Conservation (phyloP, 2,797 vertebrate genomes). For the Microhierax caerulescens region DNA sequence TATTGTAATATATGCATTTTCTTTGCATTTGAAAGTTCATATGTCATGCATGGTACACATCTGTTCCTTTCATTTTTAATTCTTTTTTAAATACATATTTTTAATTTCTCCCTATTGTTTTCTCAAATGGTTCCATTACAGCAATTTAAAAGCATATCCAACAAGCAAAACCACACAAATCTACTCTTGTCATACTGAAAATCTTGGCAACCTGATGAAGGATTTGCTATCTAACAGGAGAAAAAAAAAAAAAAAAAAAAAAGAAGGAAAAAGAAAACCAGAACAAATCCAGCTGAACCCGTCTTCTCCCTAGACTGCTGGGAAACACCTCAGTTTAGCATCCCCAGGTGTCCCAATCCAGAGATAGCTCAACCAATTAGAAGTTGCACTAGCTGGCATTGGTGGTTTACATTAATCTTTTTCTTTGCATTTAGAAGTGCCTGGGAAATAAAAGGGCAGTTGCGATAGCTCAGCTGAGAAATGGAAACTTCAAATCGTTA, state of each 20-base stretch:
- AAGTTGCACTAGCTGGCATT: neutral
- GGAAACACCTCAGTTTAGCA: neutral
- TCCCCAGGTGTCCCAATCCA: neutral
- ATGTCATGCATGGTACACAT: slow-evolving; percentile 15
- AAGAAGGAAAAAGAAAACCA: neutral
- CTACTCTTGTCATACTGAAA: neutral
- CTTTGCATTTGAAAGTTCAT: slow-evolving; percentile 25
- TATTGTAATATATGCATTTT: neutral
- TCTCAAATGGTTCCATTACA: slow-evolving; percentile 26
- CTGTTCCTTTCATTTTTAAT: slow-evolving; percentile 55
- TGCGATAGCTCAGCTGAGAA: neutral
- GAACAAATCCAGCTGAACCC: neutral
- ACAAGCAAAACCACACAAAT: slow-evolving; percentile 8
- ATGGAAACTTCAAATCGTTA: neutral
- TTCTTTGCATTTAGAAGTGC: neutral
- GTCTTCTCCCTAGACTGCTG: neutral
- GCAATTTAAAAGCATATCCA: slow-evolving; percentile 38
- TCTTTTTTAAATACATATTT: slow-evolving; percentile 42
- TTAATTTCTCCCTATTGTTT: slow-evolving; percentile 58
- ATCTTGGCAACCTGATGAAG: slow-evolving; percentile 19
- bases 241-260: neutral
- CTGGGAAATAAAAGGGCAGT: neutral
- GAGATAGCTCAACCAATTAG: neutral
- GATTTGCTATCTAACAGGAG: neutral
- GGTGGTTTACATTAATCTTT: neutral